A percentile compares a stretch with the other conserved stretches of the same genome.
Evolutionary conservation across 2,113 vertebrate species (phyloP).

Genomic region (Podocnemis expansa): DNA sequence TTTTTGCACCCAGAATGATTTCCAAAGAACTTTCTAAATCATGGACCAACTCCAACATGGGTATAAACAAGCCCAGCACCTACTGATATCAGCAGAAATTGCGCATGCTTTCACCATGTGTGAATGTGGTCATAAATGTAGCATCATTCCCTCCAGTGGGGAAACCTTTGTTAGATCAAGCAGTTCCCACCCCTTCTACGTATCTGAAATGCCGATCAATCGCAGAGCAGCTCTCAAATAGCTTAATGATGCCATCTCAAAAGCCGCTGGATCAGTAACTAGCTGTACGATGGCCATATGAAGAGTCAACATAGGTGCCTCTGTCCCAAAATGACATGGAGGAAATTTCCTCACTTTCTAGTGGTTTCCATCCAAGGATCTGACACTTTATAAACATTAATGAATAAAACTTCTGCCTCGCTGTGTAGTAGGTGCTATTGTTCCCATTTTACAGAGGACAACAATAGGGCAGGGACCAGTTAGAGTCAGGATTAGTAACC

Average conservation of each 20-base stretch:
- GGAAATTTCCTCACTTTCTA: not conserved
- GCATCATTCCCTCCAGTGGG: not conserved
- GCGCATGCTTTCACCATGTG: not conserved
- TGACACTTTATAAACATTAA: not conserved
- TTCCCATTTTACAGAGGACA: not conserved
- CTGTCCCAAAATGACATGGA: not conserved
- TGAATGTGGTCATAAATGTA: not conserved
- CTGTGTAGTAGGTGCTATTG: no score
- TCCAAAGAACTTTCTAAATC: not conserved
- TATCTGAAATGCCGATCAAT: not conserved
- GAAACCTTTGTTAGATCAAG: not conserved
- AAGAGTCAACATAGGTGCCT: not conserved
- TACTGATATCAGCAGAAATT: not conserved
- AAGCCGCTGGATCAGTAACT: not conserved
- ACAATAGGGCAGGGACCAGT: not conserved
- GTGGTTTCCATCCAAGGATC: not conserved
- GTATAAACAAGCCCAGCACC: not conserved
- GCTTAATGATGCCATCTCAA: not conserved
- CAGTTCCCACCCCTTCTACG: not conserved
- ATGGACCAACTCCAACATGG: not conserved
- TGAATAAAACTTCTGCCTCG: not conserved
- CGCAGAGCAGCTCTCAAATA: not conserved
- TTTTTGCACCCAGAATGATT: not conserved
- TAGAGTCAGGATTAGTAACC: not conserved
- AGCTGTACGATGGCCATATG: not conserved